Percentiles rank a stretch among this genome's conserved stretches.
Conservation (phyloP, 2,797 vertebrate species). For the Lacerta bilineata region DNA sequence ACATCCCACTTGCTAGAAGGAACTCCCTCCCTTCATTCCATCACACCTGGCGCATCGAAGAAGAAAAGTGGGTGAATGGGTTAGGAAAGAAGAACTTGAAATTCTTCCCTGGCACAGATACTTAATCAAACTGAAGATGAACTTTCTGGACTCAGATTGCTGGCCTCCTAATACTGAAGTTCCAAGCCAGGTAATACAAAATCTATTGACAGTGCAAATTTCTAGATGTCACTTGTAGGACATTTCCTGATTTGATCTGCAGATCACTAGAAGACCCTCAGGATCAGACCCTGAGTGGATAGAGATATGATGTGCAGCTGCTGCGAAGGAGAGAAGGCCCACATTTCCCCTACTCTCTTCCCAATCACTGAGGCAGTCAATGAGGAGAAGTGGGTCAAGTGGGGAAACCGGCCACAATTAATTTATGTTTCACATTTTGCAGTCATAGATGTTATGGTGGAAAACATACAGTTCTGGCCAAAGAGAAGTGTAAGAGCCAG, state of each 20-base stretch:
- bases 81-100: background rate
- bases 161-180: background rate
- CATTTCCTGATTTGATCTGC: background rate
- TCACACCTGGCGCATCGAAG: background rate
- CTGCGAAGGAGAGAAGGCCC: background rate
- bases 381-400: background rate
- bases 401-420: background rate
- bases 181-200: background rate
- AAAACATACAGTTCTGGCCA: background rate
- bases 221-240: constrained; percentile 19
- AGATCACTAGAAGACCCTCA: background rate
- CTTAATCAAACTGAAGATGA: background rate
- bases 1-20: background rate
- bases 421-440: background rate
- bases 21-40: background rate
- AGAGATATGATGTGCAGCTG: background rate
- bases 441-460: background rate
- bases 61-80: background rate
- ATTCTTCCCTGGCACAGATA: background rate
- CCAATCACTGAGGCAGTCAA: background rate
- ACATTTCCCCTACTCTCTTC: background rate
- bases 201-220: background rate
- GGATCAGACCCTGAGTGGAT: background rate
- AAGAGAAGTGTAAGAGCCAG: background rate
- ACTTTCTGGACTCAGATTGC: background rate